Base-by-base conservation (phyloP, 2,888 invertebrate genomes). In the Lissonota sp. region DNA sequence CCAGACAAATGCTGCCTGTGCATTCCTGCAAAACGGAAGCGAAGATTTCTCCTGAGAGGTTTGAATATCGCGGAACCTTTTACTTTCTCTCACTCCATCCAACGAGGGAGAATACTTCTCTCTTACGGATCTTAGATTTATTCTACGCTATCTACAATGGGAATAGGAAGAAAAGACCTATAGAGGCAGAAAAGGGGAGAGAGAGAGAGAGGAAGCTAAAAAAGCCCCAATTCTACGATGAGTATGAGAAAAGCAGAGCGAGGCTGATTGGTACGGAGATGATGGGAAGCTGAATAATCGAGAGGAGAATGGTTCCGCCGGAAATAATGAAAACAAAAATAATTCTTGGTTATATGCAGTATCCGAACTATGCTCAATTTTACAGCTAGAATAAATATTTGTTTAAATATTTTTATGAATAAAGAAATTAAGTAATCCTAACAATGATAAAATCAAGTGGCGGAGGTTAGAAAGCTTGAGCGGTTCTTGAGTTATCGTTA, bases 1-100 rank as follows among this genome's bases (percentile, higher is more conserved):
- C 97, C 87, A 98, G 94, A 93, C 99, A 99, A 90, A 99, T 98
- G 7, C 98, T 98, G 1, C 98, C 98, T 0, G 98, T 98, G 92
- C 99, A 99, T 93, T 98, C 97, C 96, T 96, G 90, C 37, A 77
- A 80, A 80, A 78, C 79, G 73, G 62, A 83, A 70, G 57, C 76
- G 77, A 79, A 82, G 82, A 82, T 83, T 82, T 82, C 79, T 79
- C 82, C 60, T 67, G 64, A 79, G 77, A 79, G 71, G 74, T 83
- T 83, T 83, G 80, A 78, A 83, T 83, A 79, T 83, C 81, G 58
- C 71, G 53, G 42, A 67, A 71, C 66, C 53, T 70, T 62, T 5
- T 14, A 12, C 53, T 14, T 14, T 14, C 53, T 14, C 53, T 14
- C 53, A 3, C 53, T 14, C 53, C 12, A n/a, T 12, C 51, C 12